Evolutionary conservation across 2,797 vertebrate species (phyloP), one percentile per base, ranked within the genome.

Genomic region (Menidia menidia): DNA sequence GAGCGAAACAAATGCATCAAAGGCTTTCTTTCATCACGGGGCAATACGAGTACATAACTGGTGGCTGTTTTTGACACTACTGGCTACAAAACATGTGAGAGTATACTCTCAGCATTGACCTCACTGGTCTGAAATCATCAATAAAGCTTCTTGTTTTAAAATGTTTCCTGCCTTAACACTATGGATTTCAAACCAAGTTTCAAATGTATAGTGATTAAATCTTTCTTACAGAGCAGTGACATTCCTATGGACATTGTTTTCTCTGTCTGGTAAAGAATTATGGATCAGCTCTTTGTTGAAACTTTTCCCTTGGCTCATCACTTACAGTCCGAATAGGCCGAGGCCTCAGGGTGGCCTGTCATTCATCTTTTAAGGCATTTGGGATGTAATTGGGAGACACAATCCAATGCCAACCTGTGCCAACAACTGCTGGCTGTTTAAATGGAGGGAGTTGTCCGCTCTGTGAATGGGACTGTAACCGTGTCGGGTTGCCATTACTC

Each of bases 1-100:
- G 68, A 32, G 42, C 64, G 71, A 72, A 88, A 88, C 87, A 91
- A 92, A 88, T 33, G 75, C 89, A 80, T 92, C 92, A 94, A 93
- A 94, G 89, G 39, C 58, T 59, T 52, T 69, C 73, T 88, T 90
- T 93, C 77, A 86, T 81, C 63, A 0, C 55, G 75, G 64, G 74
- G 69, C 82, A 75, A 71, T 3, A 71, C 6, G 19, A 61, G 76
- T 64, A 41, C 77, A 75, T 63, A 57, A 52, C 60, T 76, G 77
- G 50, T 64, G 78, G 64, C 50, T 68, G 66, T 70, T 75, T 66
- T 30, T 39, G 32, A 64, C 32, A n/a, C 30, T 39, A 13, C 39
- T 61, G 57, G 55, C 71, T 59, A 35, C 42, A 51, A 43, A 52
- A 53, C 19, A 63, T 41, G 8, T 31, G n/a, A 53, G 45, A 44